Evolutionary conservation across 2,888 invertebrate genomes (phyloP), one percentile per base, ranked within the genome.

Genomic region (Mellilla xanthometata): DNA sequence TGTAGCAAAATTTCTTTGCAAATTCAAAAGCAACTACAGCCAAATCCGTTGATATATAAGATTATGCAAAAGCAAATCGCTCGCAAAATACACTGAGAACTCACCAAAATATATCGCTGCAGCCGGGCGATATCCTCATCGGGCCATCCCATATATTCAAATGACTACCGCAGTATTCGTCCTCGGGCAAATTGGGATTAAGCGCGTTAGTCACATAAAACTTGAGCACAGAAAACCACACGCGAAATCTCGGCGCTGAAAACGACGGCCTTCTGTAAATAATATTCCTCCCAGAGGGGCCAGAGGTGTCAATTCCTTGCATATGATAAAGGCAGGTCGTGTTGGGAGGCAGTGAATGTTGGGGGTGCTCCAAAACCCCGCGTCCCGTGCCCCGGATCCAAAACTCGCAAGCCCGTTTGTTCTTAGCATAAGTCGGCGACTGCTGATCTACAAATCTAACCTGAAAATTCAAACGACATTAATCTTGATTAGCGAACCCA

Each of bases 281-380:
- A 54, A 90, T 85, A 63, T 84, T 83, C 33, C 92, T 87, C 11
- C 92, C 86, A 35, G 91, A 91, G 0, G 92, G 92, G 8, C 92
- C 90, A 0, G 91, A 88, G 11, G 92, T 91, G 73, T 92, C 93
- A 63, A 92, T 91, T 24, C 92, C 93, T 68, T 90, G 90, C 70
- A 97, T 92, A 74, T 96, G 96, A 75, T 97, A 97, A 12, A 96
- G 91, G 72, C 97, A 97, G 5, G 96, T 97, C 12, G 95, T 96
- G 74, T 97, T 97, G 0, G 96, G 95, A 0, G 97, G 94, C 54
- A 97, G 81, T 2, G 96, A 95, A 82, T 97, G 97, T 58, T 94
- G 91, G 0, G 97, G 96, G 68, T 95, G 96, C 62, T 96, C 95
- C 33, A 96, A 72, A 3, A 95, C 87, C n/a, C 96, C 96, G 38